These are phyloP conservation scores for Sebastiscus albofasciatus DNA, from an alignment of 2,797 vertebrate genomes.

Conservation along the genomic window DNA sequence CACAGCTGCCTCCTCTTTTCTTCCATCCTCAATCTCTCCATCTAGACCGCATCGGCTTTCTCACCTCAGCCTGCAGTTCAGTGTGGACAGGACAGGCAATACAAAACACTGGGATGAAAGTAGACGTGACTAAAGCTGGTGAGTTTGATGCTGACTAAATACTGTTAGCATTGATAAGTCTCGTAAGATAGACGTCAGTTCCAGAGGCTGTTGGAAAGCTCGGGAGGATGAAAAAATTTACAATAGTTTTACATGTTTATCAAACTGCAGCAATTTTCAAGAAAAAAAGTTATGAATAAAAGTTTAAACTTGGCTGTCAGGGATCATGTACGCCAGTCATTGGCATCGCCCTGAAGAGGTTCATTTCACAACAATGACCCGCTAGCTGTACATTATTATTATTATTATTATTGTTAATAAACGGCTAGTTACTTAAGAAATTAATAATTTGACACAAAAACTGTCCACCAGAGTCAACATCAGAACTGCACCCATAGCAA, in stretches of 20 bases:
- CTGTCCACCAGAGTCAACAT: no score
- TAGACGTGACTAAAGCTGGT: constrained; percentile 11
- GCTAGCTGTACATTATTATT: no score
- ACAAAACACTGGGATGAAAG: background rate
- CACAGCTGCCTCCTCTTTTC: constrained; percentile 38
- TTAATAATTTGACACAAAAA: no score
- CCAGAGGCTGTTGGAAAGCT: background rate
- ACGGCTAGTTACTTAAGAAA: no score
- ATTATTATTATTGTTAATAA: no score
- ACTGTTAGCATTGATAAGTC: background rate
- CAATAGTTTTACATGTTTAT: background rate
- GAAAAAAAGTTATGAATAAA: no score
- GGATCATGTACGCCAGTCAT: no score
- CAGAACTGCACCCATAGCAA: no score
- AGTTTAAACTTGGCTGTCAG: no score
- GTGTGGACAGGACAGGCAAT: constrained; percentile 6
- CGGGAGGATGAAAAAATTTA: background rate
- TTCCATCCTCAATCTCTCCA: constrained; percentile 34
- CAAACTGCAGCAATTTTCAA: no score
- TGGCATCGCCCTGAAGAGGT: no score
- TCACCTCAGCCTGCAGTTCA: constrained; percentile 31
- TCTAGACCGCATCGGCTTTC: constrained; percentile 44
- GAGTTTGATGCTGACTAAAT: background rate
- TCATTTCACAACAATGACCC: no score
- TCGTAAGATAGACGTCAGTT: background rate